These are phyloP conservation scores for Crotalus helleri DNA, from an alignment of 2,113 vertebrate species.

Conservation along the genomic window DNA sequence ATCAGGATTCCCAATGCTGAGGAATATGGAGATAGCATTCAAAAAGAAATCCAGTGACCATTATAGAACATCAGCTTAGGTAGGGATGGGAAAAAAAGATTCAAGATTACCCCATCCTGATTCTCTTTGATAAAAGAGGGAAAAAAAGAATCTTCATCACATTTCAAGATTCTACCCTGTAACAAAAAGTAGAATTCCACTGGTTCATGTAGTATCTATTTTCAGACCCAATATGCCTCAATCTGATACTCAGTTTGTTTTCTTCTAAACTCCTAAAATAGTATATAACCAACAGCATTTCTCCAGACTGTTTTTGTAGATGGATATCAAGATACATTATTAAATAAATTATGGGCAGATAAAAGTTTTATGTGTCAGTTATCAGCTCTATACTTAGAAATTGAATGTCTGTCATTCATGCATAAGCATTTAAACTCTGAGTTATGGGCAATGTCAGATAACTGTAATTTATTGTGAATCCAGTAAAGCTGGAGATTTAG, in stretches of 20 bases:
- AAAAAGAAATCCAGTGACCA: neutral
- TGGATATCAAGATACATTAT: neutral
- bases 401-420: neutral
- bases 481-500: neutral
- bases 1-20: neutral
- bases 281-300: neutral
- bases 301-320: neutral
- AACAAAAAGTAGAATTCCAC: neutral
- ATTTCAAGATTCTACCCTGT: neutral
- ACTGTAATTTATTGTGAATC: neutral
- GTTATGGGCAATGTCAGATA: neutral
- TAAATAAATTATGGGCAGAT: neutral
- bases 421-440: neutral
- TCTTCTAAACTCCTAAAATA: neutral
- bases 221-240: neutral
- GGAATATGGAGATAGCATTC: neutral
- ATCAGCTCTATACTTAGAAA: neutral
- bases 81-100: neutral
- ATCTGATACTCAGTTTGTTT: neutral
- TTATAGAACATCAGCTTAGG: neutral
- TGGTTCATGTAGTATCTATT: neutral
- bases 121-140: neutral
- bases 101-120: neutral
- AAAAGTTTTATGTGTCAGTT: neutral
- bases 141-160: neutral